A percentile compares a stretch with the other conserved stretches of the same genome.
These are phyloP conservation scores for Cynocephalus volans DNA, from an alignment of 2,113 vertebrate species.

Conservation along the genomic window DNA sequence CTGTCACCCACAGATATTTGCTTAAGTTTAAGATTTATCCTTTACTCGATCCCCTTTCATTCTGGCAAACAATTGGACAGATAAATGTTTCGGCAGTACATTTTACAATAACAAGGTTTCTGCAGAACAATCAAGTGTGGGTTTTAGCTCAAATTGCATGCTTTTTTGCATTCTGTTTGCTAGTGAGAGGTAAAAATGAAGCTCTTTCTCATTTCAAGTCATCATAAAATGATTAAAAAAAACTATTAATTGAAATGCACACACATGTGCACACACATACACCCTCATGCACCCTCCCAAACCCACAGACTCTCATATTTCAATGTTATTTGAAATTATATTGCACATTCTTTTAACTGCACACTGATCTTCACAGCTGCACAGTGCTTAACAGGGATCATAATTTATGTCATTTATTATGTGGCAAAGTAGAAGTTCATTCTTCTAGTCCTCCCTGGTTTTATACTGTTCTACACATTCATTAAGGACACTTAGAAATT, in stretches of 20 bases:
- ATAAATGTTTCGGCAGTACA: not conserved
- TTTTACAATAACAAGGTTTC: not conserved
- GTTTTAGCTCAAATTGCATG: not conserved
- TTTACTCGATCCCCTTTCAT: not conserved
- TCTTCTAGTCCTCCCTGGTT: not conserved
- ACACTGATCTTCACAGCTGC: not conserved
- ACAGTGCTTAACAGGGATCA: not conserved
- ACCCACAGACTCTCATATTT: not conserved
- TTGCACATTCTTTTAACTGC: not conserved
- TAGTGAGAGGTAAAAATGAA: not conserved
- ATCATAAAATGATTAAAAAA: not conserved
- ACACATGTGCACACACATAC: not conserved
- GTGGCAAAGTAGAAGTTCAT: not conserved
- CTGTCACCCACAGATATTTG: not conserved
- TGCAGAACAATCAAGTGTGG: not conserved
- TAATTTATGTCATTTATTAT: not conserved
- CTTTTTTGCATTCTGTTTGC: not conserved
- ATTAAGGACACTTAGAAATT: not conserved
- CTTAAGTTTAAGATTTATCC: not conserved
- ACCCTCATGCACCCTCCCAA: not conserved
- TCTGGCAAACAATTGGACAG: not conserved
- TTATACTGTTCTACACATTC: not conserved
- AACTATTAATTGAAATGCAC: not conserved
- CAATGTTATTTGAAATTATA: not conserved
- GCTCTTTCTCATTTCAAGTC: not conserved